Conservation (phyloP, 37 sponge, comb jelly and placozoan species). For the Amphimedon queenslandica region DNA sequence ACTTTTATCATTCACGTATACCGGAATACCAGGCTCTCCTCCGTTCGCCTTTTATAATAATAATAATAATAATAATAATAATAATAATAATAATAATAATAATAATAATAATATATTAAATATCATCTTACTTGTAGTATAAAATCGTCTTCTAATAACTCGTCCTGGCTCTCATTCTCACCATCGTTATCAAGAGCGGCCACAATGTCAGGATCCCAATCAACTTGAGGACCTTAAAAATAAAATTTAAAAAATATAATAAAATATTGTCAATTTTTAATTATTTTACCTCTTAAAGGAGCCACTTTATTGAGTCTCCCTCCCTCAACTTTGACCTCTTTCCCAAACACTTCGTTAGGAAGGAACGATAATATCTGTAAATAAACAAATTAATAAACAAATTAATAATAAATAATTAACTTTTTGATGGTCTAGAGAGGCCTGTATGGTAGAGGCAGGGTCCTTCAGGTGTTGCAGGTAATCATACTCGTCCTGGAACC, state of each 20-base stretch:
- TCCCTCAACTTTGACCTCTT: constrained; percentile 47
- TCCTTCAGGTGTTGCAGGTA: constrained; percentile 94
- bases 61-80: not conserved
- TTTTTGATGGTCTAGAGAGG: not conserved
- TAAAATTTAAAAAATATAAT: not conserved
- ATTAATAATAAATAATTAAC: not conserved
- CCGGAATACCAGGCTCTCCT: constrained; percentile 50
- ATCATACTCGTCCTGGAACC: constrained; percentile 91
- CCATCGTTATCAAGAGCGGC: constrained; percentile 91
- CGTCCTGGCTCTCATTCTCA: constrained; percentile 28
- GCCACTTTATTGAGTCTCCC: constrained; percentile 64
- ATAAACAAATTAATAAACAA: not conserved
- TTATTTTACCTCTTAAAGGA: constrained; percentile 48
- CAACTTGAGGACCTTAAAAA: constrained; percentile 71
- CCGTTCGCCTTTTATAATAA: constrained; percentile 44
- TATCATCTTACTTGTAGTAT: constrained; percentile 38
- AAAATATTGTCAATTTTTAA: not conserved
- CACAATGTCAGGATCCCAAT: constrained; percentile 94
- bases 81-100: not conserved
- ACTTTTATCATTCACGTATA: constrained; percentile 45
- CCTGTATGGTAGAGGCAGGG: constrained; percentile 36
- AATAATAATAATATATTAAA: not conserved
- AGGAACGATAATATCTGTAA: constrained; percentile 18
- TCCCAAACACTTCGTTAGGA: constrained; percentile 72
- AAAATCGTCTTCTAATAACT: constrained; percentile 93